Percentiles rank a stretch among this genome's conserved stretches.
phyloP scores from a whole-genome alignment of 2,888 invertebrate genomes.

The Lapara coniferarum region DNA sequence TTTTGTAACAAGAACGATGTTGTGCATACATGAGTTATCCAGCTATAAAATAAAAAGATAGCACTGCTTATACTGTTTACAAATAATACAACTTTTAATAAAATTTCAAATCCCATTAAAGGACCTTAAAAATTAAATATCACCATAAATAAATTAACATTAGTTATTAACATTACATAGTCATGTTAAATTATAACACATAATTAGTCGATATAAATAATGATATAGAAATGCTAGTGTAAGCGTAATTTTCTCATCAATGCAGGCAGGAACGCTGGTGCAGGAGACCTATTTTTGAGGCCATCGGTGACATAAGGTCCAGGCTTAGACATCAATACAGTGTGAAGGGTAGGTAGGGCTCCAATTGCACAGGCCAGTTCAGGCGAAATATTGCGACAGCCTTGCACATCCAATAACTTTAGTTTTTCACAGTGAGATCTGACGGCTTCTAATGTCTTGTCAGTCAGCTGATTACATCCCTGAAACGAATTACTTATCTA shows the following conservation, averaged over 20 bases:
- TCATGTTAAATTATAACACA: neutral
- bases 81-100: too few relatives aligned
- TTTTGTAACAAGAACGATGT: too few relatives aligned
- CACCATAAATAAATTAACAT: neutral
- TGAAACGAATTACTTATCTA: conserved; percentile 49
- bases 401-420: conserved; percentile 83
- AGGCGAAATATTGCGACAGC: conserved; percentile 77
- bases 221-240: conserved; percentile 45
- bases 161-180: neutral
- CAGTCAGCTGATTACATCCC: conserved; percentile 85
- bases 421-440: conserved; percentile 76
- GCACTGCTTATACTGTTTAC: too few relatives aligned
- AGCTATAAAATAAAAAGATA: too few relatives aligned
- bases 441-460: conserved; percentile 80
- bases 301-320: conserved; percentile 73
- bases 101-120: neutral
- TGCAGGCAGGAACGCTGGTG: conserved; percentile 69
- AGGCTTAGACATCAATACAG: conserved; percentile 76
- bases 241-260: conserved; percentile 71
- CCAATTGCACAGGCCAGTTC: conserved; percentile 74
- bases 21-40: too few relatives aligned
- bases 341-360: conserved; percentile 68
- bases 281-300: conserved; percentile 64
- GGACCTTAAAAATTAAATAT: neutral
- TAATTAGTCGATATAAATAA: neutral